phyloP scores from a whole-genome alignment of 2,888 invertebrate species.

The Sphaerophoria taeniata region DNA sequence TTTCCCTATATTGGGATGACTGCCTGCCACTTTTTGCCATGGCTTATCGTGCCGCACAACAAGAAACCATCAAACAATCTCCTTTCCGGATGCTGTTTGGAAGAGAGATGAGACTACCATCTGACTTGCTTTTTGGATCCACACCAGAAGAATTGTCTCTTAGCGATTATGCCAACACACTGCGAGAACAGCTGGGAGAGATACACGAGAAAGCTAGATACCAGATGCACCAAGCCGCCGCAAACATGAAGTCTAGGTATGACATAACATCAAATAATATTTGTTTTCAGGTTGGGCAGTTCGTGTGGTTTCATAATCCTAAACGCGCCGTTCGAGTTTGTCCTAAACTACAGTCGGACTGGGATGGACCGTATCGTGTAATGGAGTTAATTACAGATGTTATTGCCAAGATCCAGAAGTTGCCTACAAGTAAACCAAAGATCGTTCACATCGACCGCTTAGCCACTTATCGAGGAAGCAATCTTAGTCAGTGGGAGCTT shows the following conservation, averaged over 20 bases:
- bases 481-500: slow-evolving; percentile 1
- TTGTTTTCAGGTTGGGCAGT: slow-evolving; percentile 14
- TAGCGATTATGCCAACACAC: background rate
- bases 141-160: background rate
- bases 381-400: slow-evolving; percentile 15
- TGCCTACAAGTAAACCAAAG: background rate
- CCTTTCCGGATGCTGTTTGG: slow-evolving; percentile 20
- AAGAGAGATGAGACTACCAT: slow-evolving; percentile 9
- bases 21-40: slow-evolving; percentile 12
- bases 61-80: slow-evolving; percentile 20
- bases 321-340: slow-evolving; percentile 4
- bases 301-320: background rate
- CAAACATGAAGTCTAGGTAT: slow-evolving; percentile 9
- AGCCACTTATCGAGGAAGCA: slow-evolving; percentile 4
- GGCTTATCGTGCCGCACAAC: slow-evolving; percentile 7
- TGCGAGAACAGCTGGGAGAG: background rate
- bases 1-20: background rate
- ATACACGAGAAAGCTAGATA: background rate
- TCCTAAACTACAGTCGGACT: slow-evolving; percentile 5
- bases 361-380: slow-evolving; percentile 7
- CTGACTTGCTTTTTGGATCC: slow-evolving; percentile 7
- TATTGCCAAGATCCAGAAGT: slow-evolving; percentile 2
- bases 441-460: slow-evolving; percentile 31
- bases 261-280: background rate
- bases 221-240: background rate